A percentile compares a stretch with the other conserved stretches of the same genome.
These are phyloP conservation scores for Cryptomyrus ogoouensis DNA, from an alignment of 2,113 vertebrate species.

Conservation along the genomic window DNA sequence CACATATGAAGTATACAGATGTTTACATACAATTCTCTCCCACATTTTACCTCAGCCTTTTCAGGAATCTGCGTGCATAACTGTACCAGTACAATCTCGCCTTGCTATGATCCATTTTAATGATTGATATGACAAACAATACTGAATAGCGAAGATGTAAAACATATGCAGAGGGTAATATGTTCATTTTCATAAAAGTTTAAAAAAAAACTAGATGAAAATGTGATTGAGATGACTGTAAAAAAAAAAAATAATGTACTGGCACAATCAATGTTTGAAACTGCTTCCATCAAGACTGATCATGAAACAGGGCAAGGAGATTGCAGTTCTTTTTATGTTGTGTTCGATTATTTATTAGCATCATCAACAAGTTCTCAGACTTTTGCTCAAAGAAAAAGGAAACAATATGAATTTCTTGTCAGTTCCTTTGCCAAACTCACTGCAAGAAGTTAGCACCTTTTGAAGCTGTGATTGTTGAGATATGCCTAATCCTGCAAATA, in stretches of 20 bases:
- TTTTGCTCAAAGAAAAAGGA: neutral
- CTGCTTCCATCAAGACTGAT: neutral
- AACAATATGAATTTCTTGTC: neutral
- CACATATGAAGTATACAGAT: slow-evolving; percentile 14
- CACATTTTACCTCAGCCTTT: slow-evolving; percentile 20
- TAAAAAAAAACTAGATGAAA: neutral
- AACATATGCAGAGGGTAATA: neutral
- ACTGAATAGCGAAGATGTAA: neutral
- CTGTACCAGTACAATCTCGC: neutral
- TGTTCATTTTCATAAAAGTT: neutral
- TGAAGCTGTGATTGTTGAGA: neutral
- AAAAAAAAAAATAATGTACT: neutral
- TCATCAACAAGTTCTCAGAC: neutral
- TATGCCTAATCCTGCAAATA: neutral
- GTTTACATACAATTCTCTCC: slow-evolving; percentile 19
- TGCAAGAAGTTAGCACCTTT: slow-evolving; percentile 3
- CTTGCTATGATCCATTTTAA: neutral
- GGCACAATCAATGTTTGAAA: slow-evolving; percentile 13
- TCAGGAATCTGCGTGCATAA: slow-evolving; percentile 6
- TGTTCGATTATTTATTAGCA: neutral
- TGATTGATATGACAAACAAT: neutral
- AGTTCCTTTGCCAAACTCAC: neutral
- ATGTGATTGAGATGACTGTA: neutral
- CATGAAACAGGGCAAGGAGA: neutral
- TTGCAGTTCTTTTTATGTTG: neutral